phyloP scores from a whole-genome alignment of 2,113 vertebrate species.

The Emydocephalus ijimae region DNA sequence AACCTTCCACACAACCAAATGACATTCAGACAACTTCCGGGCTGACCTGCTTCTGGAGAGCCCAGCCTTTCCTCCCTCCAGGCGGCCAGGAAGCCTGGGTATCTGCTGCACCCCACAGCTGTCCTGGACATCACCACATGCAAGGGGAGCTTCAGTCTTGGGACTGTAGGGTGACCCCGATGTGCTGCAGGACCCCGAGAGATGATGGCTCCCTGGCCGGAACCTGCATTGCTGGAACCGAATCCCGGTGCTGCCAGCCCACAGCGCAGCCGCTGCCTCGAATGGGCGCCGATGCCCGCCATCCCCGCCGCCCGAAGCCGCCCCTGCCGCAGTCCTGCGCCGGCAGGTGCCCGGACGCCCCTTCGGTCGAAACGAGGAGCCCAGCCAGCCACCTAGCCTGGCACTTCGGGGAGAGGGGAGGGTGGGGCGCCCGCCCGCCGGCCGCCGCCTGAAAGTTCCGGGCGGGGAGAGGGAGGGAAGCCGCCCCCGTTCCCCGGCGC shows the following conservation, averaged over 20 bases:
- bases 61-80: not conserved
- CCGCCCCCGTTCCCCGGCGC: not conserved
- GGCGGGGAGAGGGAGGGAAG: not conserved
- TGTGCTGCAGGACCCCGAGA: not conserved
- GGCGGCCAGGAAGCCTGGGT: not conserved
- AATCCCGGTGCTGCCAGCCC: not conserved
- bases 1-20: not conserved
- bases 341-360: not conserved
- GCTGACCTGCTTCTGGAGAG: not conserved
- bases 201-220: not conserved
- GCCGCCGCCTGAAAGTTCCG: conserved; percentile 21
- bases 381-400: not conserved
- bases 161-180: not conserved
- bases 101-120: not conserved
- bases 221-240: not conserved
- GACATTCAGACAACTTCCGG: not conserved
- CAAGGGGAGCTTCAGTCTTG: not conserved
- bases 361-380: not conserved
- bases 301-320: not conserved
- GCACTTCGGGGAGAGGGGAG: not conserved
- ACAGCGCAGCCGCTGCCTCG: not conserved
- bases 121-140: not conserved
- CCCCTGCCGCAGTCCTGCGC: conserved; percentile 10
- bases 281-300: conserved; percentile 8
- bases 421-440: not conserved